phyloP scores from a whole-genome alignment of 2,797 vertebrate genomes.

The Cottoperca gobio region DNA sequence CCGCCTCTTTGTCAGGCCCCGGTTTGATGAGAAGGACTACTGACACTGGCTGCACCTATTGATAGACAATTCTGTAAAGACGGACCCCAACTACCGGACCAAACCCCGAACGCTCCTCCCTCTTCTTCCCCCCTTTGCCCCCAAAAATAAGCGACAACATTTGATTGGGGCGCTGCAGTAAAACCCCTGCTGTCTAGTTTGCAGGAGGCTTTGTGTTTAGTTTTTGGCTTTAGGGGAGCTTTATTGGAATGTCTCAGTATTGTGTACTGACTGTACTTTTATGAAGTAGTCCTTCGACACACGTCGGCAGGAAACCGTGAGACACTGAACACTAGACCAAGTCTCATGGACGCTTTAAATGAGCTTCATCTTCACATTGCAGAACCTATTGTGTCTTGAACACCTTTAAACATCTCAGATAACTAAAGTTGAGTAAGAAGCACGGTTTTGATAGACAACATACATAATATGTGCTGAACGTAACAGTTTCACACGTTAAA shows the following conservation, averaged over 20 bases:
- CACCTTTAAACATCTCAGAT: background rate
- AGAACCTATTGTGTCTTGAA: too few relatives aligned
- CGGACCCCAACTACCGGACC: constrained; percentile 80
- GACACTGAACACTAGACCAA: background rate
- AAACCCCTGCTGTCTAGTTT: constrained; percentile 56
- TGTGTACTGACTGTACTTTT: constrained; percentile 24
- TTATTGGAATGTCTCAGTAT: constrained; percentile 33
- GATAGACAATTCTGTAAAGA: constrained; percentile 97
- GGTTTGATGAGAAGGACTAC: constrained; percentile 98
- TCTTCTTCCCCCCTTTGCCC: constrained; percentile 40
- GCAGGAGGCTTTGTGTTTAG: constrained; percentile 52
- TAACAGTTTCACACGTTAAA: background rate
- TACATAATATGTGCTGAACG: too few relatives aligned
- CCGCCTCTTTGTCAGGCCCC: constrained; percentile 90
- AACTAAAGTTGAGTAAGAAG: too few relatives aligned
- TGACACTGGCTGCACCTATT: constrained; percentile 99
- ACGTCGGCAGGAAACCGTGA: background rate
- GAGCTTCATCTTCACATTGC: background rate
- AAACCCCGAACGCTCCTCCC: constrained; percentile 53
- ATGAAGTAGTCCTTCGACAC: background rate
- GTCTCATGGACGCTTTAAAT: background rate
- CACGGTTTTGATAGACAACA: too few relatives aligned
- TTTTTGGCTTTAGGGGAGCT: constrained; percentile 27
- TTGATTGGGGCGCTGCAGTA: constrained; percentile 43
- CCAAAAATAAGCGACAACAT: constrained; percentile 67